Base-by-base conservation (phyloP, 2,888 invertebrate species). In the Rutpela maculata region DNA sequence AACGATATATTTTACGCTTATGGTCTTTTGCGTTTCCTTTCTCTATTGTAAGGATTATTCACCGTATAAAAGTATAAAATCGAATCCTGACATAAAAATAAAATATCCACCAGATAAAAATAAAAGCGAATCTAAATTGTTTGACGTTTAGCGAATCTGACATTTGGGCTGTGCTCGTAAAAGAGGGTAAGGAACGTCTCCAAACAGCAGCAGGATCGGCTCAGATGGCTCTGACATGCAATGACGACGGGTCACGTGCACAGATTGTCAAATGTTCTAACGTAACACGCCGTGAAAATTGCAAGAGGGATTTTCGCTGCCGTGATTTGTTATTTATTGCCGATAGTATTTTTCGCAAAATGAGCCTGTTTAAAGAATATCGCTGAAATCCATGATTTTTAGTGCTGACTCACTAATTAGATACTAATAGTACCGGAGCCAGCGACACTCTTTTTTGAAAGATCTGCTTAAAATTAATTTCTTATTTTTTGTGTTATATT, bases 161-260 rank as follows among this genome's bases (percentile, higher is more conserved):
- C 62, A 19, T 72, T 72, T 63, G 60, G 60, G 60, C 70, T 22
- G 72, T 59, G 63, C 43, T 72, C 72, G 72, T 72, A 72, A 72
- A 55, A 55, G 62, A 26, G 72, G 19, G 18, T 50, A 55, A 31
- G 43, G 63, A 55, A 63, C 6, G 72, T 62, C 63, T 18, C 26
- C 50, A 19, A 31, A 17, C 38, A 70, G 60, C 59, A 35, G 62
- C 63, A 22, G 26, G 55, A 22, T 69, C 60, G 59, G 55, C 69
- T 56, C 75, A 75, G 75, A 69, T 75, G 75, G 75, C 75, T 57
- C 12, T 75, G 75, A 75, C 75, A 66, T 70, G 69, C 72, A 63
- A 55, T 55, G 72, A 63, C 75, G 65, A 75, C 68, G 31, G 75
- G 75, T 75, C 75, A 75, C 75, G 75, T 75, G 63, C 65, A 12